These are phyloP conservation scores for Eremophila alpestris DNA, from an alignment of 2,797 vertebrate genomes.

Conservation along the genomic window DNA sequence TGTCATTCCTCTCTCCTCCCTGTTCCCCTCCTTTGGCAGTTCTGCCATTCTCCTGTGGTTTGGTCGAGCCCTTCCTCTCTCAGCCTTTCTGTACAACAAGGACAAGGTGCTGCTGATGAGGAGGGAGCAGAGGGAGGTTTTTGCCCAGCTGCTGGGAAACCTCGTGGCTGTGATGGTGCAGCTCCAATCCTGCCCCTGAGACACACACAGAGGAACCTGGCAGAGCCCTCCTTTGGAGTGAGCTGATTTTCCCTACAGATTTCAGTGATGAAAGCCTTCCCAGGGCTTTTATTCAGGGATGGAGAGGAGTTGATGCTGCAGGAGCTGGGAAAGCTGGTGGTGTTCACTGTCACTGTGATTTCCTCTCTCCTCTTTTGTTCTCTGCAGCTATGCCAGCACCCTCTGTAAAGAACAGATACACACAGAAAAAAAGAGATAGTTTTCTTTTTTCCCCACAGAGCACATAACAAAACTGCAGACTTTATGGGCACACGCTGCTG, in stretches of 20 bases:
- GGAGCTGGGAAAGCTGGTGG: background rate
- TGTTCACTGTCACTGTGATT: background rate
- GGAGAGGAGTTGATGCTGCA: background rate
- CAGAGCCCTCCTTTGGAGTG: background rate
- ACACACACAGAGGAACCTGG: background rate
- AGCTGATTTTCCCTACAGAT: background rate
- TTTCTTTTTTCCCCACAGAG: background rate
- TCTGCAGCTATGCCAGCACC: background rate
- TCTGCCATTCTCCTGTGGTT: background rate
- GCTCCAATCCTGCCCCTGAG: background rate
- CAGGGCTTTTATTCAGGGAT: background rate
- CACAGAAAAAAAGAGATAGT: background rate
- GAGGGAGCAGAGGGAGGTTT: background rate
- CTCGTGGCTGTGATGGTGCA: background rate
- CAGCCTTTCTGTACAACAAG: background rate
- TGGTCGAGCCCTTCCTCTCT: background rate
- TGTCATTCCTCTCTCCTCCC: background rate
- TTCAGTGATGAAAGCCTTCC: background rate
- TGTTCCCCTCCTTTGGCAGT: background rate
- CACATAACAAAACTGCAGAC: background rate
- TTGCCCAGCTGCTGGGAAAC: background rate
- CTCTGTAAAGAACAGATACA: background rate
- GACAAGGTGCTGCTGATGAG: background rate
- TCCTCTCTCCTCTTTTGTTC: background rate
- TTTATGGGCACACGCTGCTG: background rate